phyloP scores from a whole-genome alignment of 2,113 vertebrate species.

The Henicopernis longicauda region DNA sequence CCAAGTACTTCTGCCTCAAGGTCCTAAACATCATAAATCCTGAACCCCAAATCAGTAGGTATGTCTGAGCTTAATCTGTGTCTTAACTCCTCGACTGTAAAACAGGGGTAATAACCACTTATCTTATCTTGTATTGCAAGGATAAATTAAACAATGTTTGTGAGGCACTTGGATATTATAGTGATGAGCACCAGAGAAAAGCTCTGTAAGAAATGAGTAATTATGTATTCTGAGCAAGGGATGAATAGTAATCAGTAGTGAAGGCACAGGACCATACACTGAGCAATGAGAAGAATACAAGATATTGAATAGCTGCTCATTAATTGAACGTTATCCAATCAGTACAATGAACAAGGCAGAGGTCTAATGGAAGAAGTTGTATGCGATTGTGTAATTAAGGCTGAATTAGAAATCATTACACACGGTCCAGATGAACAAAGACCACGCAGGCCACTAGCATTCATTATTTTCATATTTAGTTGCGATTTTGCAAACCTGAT shows the following conservation, averaged over 20 bases:
- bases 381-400: constrained; percentile 8
- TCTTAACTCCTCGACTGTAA: neutral
- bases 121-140: neutral
- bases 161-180: neutral
- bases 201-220: constrained; percentile 19
- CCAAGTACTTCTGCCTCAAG: neutral
- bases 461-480: neutral
- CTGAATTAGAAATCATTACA: constrained; percentile 24
- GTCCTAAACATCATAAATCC: neutral
- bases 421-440: neutral
- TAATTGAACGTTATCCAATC: constrained; percentile 31
- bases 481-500: neutral
- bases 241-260: constrained; percentile 21
- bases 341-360: constrained; percentile 31
- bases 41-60: neutral
- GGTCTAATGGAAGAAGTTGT: constrained; percentile 3
- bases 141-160: constrained; percentile 14
- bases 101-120: neutral
- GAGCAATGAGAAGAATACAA: constrained; percentile 12
- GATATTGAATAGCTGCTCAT: constrained; percentile 33
- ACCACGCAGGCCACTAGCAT: neutral
- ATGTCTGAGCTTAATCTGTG: neutral
- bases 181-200: constrained; percentile 15
- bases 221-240: constrained; percentile 16
- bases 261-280: neutral